Base-by-base conservation (phyloP, 2,797 vertebrate genomes). In the Centroberyx gerrardi region DNA sequence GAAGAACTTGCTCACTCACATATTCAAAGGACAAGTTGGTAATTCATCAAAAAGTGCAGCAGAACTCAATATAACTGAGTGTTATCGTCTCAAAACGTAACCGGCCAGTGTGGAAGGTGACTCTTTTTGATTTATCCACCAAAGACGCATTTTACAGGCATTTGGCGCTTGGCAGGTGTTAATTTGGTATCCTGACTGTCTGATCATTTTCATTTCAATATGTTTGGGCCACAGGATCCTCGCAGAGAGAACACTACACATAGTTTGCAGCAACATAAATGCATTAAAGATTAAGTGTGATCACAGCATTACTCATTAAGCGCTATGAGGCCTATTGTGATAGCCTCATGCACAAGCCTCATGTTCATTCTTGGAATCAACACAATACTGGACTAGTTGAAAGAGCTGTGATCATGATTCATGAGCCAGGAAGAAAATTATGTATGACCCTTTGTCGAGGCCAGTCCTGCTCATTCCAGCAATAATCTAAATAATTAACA, bases 401-500 rank as follows among this genome's bases (percentile, higher is more conserved):
- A 68, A 83, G 70, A 33, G 4, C 2, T 33, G 49, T 18, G 51
- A 52, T 51, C 38, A 18, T 68, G 66, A 72, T 62, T 51, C 46
- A 53, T 67, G 27, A 44, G 48, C 13, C 1, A 0, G 18, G 0
- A 2, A 46, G 14, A 18, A 44, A 52, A 31, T 56, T 38, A 62
- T 13, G 46, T 36, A 61, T 3, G 15, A 31, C 53, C 55, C 67
- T 80, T 71, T 72, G 76, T 75, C 46, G 3, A 64, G 63, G 72
- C 56, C 49, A 33, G 74, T 46, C 51, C 22, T 44, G 54, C 59
- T 71, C 56, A n/a, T 62, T 68, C 46, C 22, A 60, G 53, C 29
- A 79, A 88, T 67, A 9, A 2, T 60, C 62, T 87, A 51, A 93
- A 91, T 91, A 86, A 92, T 89, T 82, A 73, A 90, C 72, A 73